Percentiles rank a stretch among this genome's conserved stretches.
Evolutionary conservation across 2,113 vertebrate species (phyloP).

Genomic region (Spea multiplicata): DNA sequence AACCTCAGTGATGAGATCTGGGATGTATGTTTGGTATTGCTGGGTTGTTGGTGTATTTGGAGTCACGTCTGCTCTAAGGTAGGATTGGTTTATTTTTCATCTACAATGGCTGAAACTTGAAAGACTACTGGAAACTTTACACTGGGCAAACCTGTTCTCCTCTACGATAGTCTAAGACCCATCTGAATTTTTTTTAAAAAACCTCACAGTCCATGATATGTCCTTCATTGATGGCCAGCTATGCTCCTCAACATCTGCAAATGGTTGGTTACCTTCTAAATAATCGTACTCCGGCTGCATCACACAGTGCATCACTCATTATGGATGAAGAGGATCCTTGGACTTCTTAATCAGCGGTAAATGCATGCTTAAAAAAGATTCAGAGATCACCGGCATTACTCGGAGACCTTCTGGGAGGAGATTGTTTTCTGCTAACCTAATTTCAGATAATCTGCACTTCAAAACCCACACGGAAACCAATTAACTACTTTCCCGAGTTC

Average conservation of each 20-base stretch:
- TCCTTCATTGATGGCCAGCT: not conserved
- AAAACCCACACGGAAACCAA: conserved; percentile 6
- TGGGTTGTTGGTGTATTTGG: no score
- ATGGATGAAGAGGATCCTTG: not conserved
- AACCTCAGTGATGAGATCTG: no score
- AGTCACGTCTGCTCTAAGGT: no score
- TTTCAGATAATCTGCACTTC: conserved; percentile 29
- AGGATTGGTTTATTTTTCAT: no score
- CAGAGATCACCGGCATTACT: conserved; percentile 36
- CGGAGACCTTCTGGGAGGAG: conserved; percentile 29
- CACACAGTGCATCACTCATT: not conserved
- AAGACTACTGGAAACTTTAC: no score
- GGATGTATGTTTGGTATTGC: no score
- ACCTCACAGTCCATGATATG: no score
- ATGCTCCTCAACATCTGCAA: not conserved
- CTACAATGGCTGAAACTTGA: no score
- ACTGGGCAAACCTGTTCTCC: no score
- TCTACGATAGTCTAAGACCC: no score
- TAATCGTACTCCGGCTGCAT: not conserved
- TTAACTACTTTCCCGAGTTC: conserved; percentile 13
- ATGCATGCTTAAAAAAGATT: conserved; percentile 9
- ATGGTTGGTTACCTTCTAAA: not conserved
- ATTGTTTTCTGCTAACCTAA: conserved; percentile 41
- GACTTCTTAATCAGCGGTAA: not conserved
- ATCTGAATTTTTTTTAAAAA: no score